phyloP scores from a whole-genome alignment of 2,113 vertebrate genomes.

The Thinocorus orbignyianus region DNA sequence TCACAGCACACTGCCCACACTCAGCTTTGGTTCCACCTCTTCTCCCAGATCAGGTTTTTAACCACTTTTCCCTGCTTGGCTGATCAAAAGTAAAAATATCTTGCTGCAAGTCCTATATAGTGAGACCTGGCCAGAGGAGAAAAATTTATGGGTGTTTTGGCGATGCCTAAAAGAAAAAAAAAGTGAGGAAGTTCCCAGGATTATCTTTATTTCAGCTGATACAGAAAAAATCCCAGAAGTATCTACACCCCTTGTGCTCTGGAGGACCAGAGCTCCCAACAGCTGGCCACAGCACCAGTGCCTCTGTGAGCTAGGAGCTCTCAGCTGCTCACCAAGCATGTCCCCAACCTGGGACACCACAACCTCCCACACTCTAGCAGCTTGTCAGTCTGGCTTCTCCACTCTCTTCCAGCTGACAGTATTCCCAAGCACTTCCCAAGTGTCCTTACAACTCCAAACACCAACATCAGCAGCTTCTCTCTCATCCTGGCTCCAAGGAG shows the following conservation, averaged over 20 bases:
- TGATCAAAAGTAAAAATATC: background rate
- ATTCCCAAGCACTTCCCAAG: background rate
- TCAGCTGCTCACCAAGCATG: background rate
- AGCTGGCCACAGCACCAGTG: background rate
- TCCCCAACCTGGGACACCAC: background rate
- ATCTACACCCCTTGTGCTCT: rapidly evolving
- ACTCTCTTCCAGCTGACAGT: background rate
- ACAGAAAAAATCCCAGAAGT: too few relatives aligned
- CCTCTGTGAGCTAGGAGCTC: background rate
- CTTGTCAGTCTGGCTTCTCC: background rate
- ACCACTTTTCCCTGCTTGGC: background rate
- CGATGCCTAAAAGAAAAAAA: background rate
- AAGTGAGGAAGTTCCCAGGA: background rate
- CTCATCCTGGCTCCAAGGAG: background rate
- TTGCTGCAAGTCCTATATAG: background rate
- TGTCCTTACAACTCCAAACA: background rate
- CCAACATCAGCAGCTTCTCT: background rate
- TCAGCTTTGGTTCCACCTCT: background rate
- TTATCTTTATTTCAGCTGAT: background rate
- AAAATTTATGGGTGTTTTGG: background rate
- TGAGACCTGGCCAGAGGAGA: background rate
- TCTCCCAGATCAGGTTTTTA: background rate
- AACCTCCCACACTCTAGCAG: background rate
- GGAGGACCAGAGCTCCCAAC: background rate
- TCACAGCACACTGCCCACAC: background rate